Evolutionary conservation across 2,888 invertebrate genomes (phyloP), one percentile per base, ranked within the genome.

Genomic region (Ptilodon capucinus): DNA sequence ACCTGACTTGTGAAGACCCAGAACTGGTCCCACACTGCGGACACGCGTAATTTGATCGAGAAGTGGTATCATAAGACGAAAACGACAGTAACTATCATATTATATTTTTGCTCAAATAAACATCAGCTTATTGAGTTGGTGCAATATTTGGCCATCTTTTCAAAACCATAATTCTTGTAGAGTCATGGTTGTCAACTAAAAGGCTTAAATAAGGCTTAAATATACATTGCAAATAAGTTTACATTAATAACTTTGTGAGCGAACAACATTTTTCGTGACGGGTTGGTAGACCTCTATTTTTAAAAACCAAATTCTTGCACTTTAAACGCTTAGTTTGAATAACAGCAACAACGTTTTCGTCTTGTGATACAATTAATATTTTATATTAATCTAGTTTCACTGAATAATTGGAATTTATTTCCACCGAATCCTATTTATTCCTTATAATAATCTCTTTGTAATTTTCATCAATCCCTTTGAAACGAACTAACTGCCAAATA

Each of bases 1-100:
- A 94, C 68, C 92, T 97, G 38, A 95, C 96, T 49, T 98, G 97
- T 72, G 95, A 97, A 75, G 97, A 96, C 51, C 94, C 95, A 0
- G 95, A 95, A 77, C 82, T 82, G 73, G 92, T 74, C 62, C 90
- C 69, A 66, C 92, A 84, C 89, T 94, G 74, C 90, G 85, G 74
- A 2, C 84, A 85, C 40, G 81, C 81, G 74, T 85, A 67, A 84
- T 71, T 63, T 40, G 32, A 44, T 34, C 36, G 44, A 14, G 23
- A n/a, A 49, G 4, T 17, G 18, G 52, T 78, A 76, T 81, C 71
- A 64, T 69, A 76, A 86, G 72, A 76, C 71, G 78, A 85, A 86
- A 84, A 80, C 68, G 66, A 64, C 54, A 17, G 4, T 23, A 11
- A 18, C 36, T 16, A 5, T n/a, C n/a, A n/a, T n/a, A 4, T 13